Evolutionary conservation across 2,113 vertebrate genomes (phyloP), one percentile per base, ranked within the genome.

Genomic region (Cyanoliseus patagonus): DNA sequence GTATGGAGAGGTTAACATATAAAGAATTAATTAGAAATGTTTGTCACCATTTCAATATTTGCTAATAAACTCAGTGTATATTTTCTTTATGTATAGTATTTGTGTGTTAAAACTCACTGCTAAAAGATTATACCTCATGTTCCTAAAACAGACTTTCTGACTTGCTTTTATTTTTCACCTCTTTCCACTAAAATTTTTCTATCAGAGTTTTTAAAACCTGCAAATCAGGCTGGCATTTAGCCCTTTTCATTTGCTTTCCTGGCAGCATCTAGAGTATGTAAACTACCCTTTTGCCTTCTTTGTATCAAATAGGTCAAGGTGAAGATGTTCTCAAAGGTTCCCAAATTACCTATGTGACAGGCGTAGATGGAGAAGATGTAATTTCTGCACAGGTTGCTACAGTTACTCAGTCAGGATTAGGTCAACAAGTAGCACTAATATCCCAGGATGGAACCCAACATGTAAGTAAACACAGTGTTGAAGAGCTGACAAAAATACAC

Each of bases 371-470:
- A 73, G 99, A 99, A 1, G 99, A 99, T 87, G 98, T 99, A 1
- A 98, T 99, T 35, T 98, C 99, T 73, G 98, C 99, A 93, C 99
- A 99, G 66, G 96, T 99, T 92, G 98, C 98, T 31, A 97, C 98
- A 67, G 99, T 99, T 83, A 98, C 97, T 62, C 97, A 98, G 11
- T 98, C 99, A 67, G 98, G 98, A 75, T 96, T 99, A 82, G 97
- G 98, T 94, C 99, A 99, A n/a, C 99, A 99, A 59, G 98, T 99
- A 89, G 99, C 99, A 77, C 98, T 99, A 89, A 99, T 99, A 97
- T 98, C 99, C n/a, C 99, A 99, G 94, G 99, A 99, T 17, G 99
- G 99, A 62, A 99, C 99, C 20, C 99, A 99, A 55, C 99, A 99
- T 86, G 99, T 99, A 96, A 98, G 98, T 98, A 95, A 79, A 25